phyloP scores from a whole-genome alignment of 2,888 invertebrate species.

The Periphyllus acericola region DNA sequence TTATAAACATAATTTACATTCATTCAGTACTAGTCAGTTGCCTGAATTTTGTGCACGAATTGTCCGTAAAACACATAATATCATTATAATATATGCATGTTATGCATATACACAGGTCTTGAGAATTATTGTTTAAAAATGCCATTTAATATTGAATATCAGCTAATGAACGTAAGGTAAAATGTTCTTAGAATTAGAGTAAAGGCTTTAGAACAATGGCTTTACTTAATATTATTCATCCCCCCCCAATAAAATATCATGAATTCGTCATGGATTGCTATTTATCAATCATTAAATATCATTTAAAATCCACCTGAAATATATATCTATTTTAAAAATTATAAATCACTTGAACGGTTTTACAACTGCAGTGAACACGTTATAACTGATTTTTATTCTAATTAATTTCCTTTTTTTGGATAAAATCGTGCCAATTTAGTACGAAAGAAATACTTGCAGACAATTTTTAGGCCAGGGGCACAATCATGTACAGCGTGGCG shows the following conservation, averaged over 20 bases:
- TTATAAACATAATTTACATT: constrained; percentile 14
- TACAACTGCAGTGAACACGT: too few species aligned
- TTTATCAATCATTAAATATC: not conserved
- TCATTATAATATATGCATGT: not conserved
- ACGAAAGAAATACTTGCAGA: not conserved
- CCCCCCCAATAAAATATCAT: too few species aligned
- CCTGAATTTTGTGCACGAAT: not conserved
- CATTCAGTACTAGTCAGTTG: not conserved
- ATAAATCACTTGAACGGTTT: too few species aligned
- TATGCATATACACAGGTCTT: not conserved
- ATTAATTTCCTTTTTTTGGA: not conserved
- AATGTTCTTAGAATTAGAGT: too few species aligned
- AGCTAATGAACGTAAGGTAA: not conserved
- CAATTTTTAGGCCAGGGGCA: constrained; percentile 23
- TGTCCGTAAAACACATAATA: not conserved
- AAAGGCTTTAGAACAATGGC: too few species aligned
- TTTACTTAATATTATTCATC: too few species aligned
- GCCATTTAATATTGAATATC: not conserved
- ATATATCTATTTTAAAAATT: too few species aligned
- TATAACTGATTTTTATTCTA: not conserved
- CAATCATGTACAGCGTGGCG: not conserved
- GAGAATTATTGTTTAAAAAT: not conserved
- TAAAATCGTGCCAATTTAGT: not conserved
- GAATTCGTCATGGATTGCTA: too few species aligned
- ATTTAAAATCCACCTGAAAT: not conserved